phyloP scores from a whole-genome alignment of 2,797 vertebrate species.

The Meriones psammophilus region DNA sequence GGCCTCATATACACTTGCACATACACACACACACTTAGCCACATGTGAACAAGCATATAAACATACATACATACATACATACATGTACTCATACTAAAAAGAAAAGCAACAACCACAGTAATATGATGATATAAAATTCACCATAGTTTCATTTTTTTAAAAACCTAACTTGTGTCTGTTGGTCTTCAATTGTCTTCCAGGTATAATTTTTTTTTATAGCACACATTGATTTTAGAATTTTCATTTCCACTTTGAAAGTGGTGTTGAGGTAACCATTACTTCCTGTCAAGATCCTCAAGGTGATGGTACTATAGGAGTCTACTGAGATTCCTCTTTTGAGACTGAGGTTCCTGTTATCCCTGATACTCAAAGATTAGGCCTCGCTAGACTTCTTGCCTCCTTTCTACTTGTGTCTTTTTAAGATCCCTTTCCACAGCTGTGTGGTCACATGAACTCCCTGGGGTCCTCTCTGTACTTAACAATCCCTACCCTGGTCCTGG shows the following conservation, averaged over 20 bases:
- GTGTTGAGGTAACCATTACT: background rate
- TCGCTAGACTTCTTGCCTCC: background rate
- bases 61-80: background rate
- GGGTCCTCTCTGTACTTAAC: background rate
- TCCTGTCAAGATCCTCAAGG: background rate
- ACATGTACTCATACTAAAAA: background rate
- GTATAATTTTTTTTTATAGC: background rate
- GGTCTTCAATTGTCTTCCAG: background rate
- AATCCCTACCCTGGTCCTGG: background rate
- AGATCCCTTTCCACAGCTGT: background rate
- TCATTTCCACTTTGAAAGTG: background rate
- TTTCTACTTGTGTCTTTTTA: background rate
- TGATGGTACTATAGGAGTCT: background rate
- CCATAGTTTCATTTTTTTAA: background rate
- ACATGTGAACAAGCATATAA: background rate
- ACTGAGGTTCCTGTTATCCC: background rate
- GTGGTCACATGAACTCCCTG: background rate
- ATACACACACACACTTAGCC: background rate
- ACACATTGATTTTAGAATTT: background rate
- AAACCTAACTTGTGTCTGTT: background rate
- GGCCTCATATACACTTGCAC: background rate
- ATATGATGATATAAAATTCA: conserved; percentile 30
- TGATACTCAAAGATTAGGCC: background rate
- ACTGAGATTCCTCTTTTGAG: background rate
- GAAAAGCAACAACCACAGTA: background rate